Base-by-base conservation (phyloP, 1,140 invertebrate species). In the Hypsibius dujardini region DNA sequence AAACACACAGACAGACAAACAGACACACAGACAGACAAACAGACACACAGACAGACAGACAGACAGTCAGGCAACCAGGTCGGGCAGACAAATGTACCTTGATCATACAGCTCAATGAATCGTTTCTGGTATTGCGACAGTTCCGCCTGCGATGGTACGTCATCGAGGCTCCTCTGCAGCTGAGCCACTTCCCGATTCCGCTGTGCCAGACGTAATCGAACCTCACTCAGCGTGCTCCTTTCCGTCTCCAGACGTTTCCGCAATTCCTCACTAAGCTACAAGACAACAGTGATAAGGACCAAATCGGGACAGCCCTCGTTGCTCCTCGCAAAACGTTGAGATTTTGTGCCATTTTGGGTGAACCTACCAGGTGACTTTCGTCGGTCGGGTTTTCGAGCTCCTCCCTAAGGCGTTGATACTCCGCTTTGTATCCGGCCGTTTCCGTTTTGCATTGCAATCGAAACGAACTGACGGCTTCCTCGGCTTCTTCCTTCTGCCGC, bases 81-180 rank as follows among this genome's bases (percentile, higher is more conserved):
- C n/a, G n/a, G n/a, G n/a, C n/a, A n/a, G n/a, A n/a, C n/a, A 72
- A 67, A 74, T 72, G 69, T 78, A 92, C 90, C 88, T 86, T 95
- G 92, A 82, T 92, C 94, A 78, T 95, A 95, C 1, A 98, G 83
- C 82, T 98, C 95, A 74, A 96, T 84, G 80, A 97, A 97, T 75
- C 94, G 83, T 75, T 89, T 84, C 78, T 97, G 92, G 80, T 97
- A 98, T 78, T 98, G 94, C 67, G 88, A 85, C 40, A 98, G 81
- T 80, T 98, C 95, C 1, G 89, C 89, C 74, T 91, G 83, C 47
- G 90, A 88, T 0, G 95, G 95, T 70, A 95, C 86, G 76, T 92
- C 89, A 79, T 97, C 95, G 59, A 91, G 83, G 79, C 87, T 89
- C 73, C 87, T 81, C 76, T 86, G 86, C 73, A 90, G 83, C 1